Percentiles rank a stretch among this genome's conserved stretches.
phyloP scores from a whole-genome alignment of 2,797 vertebrate species.

The Lemur catta region DNA sequence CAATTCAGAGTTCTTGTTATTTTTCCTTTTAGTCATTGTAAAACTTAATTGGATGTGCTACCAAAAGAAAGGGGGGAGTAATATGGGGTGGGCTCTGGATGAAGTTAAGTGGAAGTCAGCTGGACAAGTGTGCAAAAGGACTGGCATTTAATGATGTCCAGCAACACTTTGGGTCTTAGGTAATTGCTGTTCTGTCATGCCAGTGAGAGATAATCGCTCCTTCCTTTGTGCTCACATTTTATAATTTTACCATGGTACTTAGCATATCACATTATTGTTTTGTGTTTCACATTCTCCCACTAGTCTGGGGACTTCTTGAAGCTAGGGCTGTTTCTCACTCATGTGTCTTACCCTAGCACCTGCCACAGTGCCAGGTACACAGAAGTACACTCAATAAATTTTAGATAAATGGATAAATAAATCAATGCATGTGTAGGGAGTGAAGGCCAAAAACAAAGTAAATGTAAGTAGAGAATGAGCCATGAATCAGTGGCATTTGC shows the following conservation, averaged over 20 bases:
- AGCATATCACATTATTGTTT: background rate
- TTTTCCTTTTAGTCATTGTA: background rate
- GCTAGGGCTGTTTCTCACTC: background rate
- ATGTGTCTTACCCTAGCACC: background rate
- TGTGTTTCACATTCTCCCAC: background rate
- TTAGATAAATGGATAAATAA: background rate
- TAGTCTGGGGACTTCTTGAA: background rate
- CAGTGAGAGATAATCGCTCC: background rate
- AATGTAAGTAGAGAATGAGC: background rate
- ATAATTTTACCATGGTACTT: background rate
- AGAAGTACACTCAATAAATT: background rate
- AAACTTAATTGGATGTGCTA: background rate
- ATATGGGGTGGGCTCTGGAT: background rate
- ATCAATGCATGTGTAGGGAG: background rate
- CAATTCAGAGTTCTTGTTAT: background rate
- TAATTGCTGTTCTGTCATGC: background rate
- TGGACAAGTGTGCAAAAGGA: background rate
- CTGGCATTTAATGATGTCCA: background rate
- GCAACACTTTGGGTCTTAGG: background rate
- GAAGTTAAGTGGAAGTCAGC: background rate
- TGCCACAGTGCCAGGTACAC: background rate
- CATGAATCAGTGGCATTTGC: background rate
- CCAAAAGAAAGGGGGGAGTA: background rate
- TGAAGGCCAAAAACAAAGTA: background rate
- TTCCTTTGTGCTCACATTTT: background rate